Conservation (phyloP, 1,140 invertebrate genomes). For the Dufourea novaeangliae region DNA sequence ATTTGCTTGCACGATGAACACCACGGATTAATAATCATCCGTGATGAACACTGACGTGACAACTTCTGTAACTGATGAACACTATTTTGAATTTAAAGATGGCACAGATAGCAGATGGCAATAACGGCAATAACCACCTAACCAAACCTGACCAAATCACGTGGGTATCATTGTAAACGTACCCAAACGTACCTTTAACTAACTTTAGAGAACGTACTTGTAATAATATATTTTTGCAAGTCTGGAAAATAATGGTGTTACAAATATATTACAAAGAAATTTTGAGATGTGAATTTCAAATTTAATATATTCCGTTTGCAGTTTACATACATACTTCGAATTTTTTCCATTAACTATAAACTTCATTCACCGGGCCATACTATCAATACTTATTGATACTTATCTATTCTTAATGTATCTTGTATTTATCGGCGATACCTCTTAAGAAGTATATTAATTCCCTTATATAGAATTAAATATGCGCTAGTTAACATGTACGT, state of each 20-base stretch:
- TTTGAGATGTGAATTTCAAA: constrained; percentile 3
- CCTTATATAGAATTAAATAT: not conserved
- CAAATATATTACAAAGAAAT: not conserved
- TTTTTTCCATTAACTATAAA: not conserved
- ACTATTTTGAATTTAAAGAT: not conserved
- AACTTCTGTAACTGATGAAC: no score
- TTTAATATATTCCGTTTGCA: not conserved
- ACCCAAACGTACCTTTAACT: no score
- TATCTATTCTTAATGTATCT: no score
- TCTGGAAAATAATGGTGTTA: not conserved
- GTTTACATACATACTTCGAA: not conserved
- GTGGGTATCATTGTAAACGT: not conserved
- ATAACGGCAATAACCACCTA: not conserved
- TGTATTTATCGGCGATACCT: not conserved
- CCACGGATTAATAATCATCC: no score
- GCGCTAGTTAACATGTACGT: not conserved
- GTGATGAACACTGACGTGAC: no score
- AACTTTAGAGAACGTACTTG: no score
- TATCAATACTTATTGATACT: not conserved
- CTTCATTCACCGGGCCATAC: not conserved
- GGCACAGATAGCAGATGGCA: not conserved
- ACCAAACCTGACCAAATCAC: not conserved
- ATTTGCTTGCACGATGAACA: no score
- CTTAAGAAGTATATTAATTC: not conserved
- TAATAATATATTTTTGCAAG: not conserved